Evolutionary conservation across 1,140 invertebrate genomes (phyloP), one percentile per base, ranked within the genome.

Genomic region (Neodiprion lecontei): DNA sequence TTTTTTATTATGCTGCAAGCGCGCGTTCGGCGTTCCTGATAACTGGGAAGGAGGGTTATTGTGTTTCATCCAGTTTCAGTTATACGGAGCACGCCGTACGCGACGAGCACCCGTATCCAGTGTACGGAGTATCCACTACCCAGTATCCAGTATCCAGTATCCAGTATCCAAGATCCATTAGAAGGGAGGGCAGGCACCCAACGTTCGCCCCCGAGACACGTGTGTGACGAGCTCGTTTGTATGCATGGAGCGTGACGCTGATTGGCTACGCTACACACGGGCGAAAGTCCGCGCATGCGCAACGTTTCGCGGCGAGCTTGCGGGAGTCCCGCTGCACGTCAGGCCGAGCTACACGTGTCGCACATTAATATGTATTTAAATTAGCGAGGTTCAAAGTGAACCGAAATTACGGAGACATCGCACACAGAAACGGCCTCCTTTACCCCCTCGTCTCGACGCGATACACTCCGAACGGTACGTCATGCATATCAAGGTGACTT

Each of bases 311-410:
- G 17, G 17, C 40, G 17, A 17, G 11, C 67, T 68, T 68, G 17
- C 10, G 40, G 7, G 17, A 17, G 21, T 11, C 67, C 10, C 73
- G 73, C 50, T 67, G 74, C 71, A 17, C 70, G 50, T 65, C 67
- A 7, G 12, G 72, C 75, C 75, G 74, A 77, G 80, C 73, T 77
- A 77, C 77, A 61, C 53, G 53, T 17, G 53, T 61, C 9, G 53
- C 53, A 61, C 53, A 85, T 86, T 87, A 86, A 85, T 85, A 85
- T 86, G 85, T 85, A 86, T 85, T 87, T 85, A 85, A 86, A 87
- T 87, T 82, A 84, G 80, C 11, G 28, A 75, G 79, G 77, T 79
- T 83, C 80, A 85, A 85, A 85, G 83, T 77, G 76, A 80, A 74
- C 75, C 77, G 75, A 83, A 82, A 83, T 84, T 84, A 81, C 79